Percentiles rank a stretch among this genome's conserved stretches.
Evolutionary conservation across 2,113 vertebrate genomes (phyloP).

Genomic region (Sylvicapra grimmia): DNA sequence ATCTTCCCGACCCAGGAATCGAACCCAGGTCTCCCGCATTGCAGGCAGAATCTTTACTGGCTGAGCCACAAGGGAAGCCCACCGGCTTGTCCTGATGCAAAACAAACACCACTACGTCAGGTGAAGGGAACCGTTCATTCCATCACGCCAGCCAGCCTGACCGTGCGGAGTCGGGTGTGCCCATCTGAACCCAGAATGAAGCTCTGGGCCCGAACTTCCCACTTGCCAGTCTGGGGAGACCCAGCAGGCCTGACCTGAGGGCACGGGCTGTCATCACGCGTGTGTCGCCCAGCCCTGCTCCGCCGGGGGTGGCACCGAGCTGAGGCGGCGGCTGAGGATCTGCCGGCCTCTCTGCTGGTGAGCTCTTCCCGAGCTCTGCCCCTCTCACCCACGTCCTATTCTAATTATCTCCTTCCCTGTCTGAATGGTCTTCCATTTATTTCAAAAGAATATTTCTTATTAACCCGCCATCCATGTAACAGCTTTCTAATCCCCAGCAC

Average conservation of each 20-base stretch:
- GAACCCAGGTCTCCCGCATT: too few species aligned
- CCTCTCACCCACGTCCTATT: neutral
- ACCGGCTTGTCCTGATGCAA: neutral
- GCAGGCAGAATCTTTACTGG: neutral
- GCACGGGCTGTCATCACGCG: neutral
- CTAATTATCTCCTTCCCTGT: conserved; percentile 33
- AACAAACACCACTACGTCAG: neutral
- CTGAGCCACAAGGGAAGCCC: neutral
- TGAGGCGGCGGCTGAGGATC: neutral
- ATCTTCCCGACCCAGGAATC: too few species aligned
- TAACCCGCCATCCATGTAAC: conserved; percentile 41
- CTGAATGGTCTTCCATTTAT: conserved; percentile 51
- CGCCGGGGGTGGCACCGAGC: neutral
- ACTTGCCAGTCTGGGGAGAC: neutral
- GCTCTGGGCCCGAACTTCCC: neutral
- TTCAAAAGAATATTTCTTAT: conserved; percentile 48
- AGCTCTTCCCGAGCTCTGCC: neutral
- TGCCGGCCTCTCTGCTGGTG: neutral
- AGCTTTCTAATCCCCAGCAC: conserved; percentile 30
- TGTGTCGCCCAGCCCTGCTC: neutral
- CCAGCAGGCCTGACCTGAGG: neutral
- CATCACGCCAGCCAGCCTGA: accelerated
- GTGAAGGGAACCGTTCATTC: neutral
- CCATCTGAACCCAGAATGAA: neutral
- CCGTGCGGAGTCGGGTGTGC: neutral